These are phyloP conservation scores for Formica exsecta DNA, from an alignment of 1,140 invertebrate species.

Conservation along the genomic window DNA sequence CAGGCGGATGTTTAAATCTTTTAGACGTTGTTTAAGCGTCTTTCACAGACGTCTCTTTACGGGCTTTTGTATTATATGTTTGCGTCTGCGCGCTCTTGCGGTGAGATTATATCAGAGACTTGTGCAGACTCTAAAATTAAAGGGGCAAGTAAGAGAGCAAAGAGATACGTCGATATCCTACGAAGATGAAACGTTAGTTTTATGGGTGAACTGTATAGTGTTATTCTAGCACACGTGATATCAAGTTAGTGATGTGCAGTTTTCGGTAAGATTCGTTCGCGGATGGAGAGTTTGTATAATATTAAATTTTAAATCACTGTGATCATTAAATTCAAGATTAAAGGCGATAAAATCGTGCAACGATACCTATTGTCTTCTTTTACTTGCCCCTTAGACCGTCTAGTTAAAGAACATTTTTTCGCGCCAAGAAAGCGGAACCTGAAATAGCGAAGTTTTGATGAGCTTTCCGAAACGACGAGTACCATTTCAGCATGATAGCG, in stretches of 20 bases:
- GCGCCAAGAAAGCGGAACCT: background rate
- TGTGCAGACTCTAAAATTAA: slow-evolving; percentile 1
- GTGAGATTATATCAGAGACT: background rate
- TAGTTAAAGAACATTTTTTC: background rate
- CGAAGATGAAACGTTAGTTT: background rate
- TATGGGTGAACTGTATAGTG: background rate
- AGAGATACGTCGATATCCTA: slow-evolving; percentile 25
- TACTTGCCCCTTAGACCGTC: slow-evolving; percentile 18
- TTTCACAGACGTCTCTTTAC: background rate
- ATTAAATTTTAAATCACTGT: background rate
- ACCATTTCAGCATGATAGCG: slow-evolving; percentile 2
- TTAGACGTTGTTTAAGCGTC: background rate
- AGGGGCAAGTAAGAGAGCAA: background rate
- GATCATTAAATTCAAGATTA: slow-evolving; percentile 16
- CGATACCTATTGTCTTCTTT: background rate
- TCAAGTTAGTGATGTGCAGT: background rate
- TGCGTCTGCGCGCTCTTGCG: slow-evolving; percentile 17
- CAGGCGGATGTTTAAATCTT: background rate
- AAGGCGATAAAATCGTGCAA: slow-evolving; percentile 21
- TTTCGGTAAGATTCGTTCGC: background rate
- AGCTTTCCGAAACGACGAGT: slow-evolving; percentile 6
- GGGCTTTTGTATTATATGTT: slow-evolving; percentile 31
- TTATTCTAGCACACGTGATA: slow-evolving; percentile 6
- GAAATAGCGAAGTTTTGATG: background rate
- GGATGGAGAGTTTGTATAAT: background rate